These are phyloP conservation scores for Halcyon senegalensis DNA, from an alignment of 2,113 vertebrate species.

Conservation along the genomic window DNA sequence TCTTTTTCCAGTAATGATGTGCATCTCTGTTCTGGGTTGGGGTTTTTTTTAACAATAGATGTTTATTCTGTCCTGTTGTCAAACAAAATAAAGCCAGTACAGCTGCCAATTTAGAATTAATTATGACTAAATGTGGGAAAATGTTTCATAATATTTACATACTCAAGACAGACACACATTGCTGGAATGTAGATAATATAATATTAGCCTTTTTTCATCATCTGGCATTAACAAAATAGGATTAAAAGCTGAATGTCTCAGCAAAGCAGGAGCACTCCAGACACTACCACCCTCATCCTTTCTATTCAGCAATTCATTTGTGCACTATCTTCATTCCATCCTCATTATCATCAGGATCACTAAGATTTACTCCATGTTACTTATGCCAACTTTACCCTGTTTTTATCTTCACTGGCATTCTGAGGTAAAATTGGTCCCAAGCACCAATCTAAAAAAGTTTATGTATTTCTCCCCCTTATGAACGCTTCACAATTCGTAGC, in stretches of 20 bases:
- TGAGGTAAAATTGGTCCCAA: conserved; percentile 29
- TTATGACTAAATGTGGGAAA: background rate
- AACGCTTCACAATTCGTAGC: conserved; percentile 20
- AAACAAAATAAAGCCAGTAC: background rate
- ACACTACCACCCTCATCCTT: background rate
- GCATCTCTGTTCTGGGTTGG: background rate
- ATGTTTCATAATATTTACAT: background rate
- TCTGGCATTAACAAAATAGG: background rate
- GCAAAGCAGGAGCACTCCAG: background rate
- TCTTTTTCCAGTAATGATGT: background rate
- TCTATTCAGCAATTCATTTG: background rate
- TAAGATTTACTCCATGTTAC: background rate
- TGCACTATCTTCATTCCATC: background rate
- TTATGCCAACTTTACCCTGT: conserved; percentile 32
- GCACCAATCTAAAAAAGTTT: conserved; percentile 16
- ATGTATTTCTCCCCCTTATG: conserved; percentile 17
- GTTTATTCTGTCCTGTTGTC: background rate
- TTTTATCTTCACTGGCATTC: conserved; percentile 74
- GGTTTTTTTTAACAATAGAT: background rate
- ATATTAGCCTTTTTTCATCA: background rate
- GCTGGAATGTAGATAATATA: background rate
- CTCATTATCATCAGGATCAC: conserved; percentile 5
- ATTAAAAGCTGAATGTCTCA: background rate
- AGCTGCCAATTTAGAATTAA: background rate
- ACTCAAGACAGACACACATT: background rate